A percentile compares a stretch with the other conserved stretches of the same genome.
These are phyloP conservation scores for Cyrtonyx montezumae DNA, from an alignment of 2,113 vertebrate species.

Conservation along the genomic window DNA sequence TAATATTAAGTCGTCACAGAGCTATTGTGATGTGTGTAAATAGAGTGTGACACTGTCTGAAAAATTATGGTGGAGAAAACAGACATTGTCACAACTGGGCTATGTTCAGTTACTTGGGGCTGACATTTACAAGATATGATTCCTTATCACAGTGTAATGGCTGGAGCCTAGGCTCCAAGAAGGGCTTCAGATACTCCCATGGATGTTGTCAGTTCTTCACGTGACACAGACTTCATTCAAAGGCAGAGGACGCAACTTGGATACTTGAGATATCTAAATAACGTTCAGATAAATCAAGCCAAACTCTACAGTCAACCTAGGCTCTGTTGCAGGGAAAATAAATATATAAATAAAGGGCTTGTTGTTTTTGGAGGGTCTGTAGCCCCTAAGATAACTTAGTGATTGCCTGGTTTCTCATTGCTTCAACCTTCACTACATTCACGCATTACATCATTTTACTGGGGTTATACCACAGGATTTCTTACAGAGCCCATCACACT, in stretches of 20 bases:
- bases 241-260: neutral
- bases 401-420: neutral
- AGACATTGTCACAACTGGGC: slow-evolving; percentile 22
- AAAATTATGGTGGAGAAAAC: slow-evolving; percentile 42
- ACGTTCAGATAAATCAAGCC: neutral
- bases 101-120: neutral
- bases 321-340: neutral
- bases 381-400: neutral
- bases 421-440: neutral
- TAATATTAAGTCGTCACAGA: neutral
- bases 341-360: neutral
- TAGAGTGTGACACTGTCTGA: slow-evolving; percentile 40
- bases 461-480: neutral
- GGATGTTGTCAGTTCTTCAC: neutral
- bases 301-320: neutral
- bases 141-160: slow-evolving; percentile 6
- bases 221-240: neutral
- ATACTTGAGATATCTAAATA: neutral
- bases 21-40: neutral
- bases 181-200: neutral
- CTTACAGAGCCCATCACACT: neutral
- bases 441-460: neutral
- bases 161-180: neutral
- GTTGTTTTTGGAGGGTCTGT: neutral
- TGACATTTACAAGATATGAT: slow-evolving; percentile 53